Conservation (phyloP, 2,888 invertebrate species). For the Agrochola lychnidis region DNA sequence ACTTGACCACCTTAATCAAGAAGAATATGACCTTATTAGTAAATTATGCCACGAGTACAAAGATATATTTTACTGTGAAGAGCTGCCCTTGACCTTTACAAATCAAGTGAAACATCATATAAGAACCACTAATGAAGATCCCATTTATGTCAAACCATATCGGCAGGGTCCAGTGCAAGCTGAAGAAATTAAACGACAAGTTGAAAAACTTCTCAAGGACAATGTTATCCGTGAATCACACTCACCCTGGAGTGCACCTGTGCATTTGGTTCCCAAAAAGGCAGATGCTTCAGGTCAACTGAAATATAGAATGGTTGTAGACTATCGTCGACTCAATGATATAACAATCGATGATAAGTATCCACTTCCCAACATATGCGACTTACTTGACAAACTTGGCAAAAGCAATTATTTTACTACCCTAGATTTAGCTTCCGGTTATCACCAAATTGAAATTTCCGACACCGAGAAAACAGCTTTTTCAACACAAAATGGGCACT, state of each 20-base stretch:
- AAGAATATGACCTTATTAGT: no score
- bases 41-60: no score
- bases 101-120: no score
- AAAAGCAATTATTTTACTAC: constrained; percentile 19
- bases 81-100: no score
- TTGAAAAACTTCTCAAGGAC: constrained; percentile 3
- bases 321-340: constrained; percentile 53
- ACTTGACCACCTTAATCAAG: no score
- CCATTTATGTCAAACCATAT: no score
- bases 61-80: no score
- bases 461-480: no score
- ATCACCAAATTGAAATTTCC: no score
- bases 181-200: constrained; percentile 19
- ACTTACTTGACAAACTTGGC: constrained; percentile 50
- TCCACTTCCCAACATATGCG: constrained; percentile 15
- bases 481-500: no score
- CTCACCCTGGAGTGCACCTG: constrained; percentile 9
- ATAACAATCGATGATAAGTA: constrained; percentile 66
- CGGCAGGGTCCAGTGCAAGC: not conserved
- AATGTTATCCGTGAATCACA: constrained; percentile 4
- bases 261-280: constrained; percentile 3
- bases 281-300: constrained; percentile 62
- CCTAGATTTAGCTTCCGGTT: no score
- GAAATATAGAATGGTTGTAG: constrained; percentile 67
- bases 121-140: no score